Evolutionary conservation across 1,140 invertebrate genomes (phyloP).

Genomic region (Micrasema minimum): DNA sequence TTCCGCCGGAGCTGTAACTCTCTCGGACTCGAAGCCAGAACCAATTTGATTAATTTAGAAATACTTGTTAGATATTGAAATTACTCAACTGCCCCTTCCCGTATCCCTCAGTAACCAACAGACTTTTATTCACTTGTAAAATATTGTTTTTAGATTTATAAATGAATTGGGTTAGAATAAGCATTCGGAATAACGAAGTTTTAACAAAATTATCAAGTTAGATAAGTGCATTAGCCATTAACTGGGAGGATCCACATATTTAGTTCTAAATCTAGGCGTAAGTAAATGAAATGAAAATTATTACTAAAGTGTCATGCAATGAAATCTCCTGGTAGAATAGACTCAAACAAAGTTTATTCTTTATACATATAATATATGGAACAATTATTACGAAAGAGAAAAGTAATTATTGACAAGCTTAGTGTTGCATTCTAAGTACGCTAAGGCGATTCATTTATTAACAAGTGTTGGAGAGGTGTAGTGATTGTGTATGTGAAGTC

Average conservation of each 20-base stretch:
- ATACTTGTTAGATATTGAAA: conserved; percentile 49
- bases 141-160: conserved; percentile 53
- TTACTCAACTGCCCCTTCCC: background rate
- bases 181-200: conserved; percentile 42
- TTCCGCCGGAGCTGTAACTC: conserved; percentile 46
- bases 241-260: conserved; percentile 24
- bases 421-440: conserved; percentile 29
- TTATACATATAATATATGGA: conserved; percentile 55
- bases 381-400: conserved; percentile 42
- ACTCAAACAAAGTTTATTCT: conserved; percentile 60
- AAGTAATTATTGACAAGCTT: conserved; percentile 47
- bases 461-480: conserved; percentile 45
- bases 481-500: conserved; percentile 54
- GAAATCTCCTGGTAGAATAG: conserved; percentile 31
- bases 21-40: conserved; percentile 47
- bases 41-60: conserved; percentile 52
- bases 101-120: conserved; percentile 10
- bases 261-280: conserved; percentile 34
- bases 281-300: conserved; percentile 44
- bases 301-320: conserved; percentile 29
- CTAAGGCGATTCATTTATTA: conserved; percentile 44
- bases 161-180: conserved; percentile 34
- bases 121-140: conserved; percentile 37
- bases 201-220: conserved; percentile 46
- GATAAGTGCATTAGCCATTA: conserved; percentile 40